Percentiles rank a stretch among this genome's conserved stretches.
Conservation (phyloP, 2,888 invertebrate genomes). For the Sympetrum striolatum region DNA sequence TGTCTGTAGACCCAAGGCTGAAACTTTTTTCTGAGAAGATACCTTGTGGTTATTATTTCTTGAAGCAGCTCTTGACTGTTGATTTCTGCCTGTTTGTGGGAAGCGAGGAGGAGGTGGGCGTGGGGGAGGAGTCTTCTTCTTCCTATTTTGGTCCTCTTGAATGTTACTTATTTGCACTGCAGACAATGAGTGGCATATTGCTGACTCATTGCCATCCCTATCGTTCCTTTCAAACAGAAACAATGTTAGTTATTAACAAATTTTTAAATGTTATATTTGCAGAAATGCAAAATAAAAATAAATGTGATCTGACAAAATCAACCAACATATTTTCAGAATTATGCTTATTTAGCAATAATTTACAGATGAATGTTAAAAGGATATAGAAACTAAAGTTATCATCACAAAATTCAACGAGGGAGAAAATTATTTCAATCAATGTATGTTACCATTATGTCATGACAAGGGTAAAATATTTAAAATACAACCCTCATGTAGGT, state of each 20-base stretch:
- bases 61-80: background rate
- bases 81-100: background rate
- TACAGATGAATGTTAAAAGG: background rate
- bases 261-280: too few relatives aligned
- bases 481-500: too few relatives aligned
- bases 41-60: background rate
- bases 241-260: too few relatives aligned
- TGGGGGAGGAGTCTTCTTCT: constrained; percentile 8
- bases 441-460: too few relatives aligned
- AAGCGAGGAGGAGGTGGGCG: constrained; percentile 11
- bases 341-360: background rate
- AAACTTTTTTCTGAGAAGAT: background rate
- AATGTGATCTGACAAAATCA: too few relatives aligned
- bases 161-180: background rate
- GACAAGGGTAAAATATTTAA: too few relatives aligned
- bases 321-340: too few relatives aligned
- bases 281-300: too few relatives aligned
- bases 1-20: too few relatives aligned
- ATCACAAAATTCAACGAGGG: too few relatives aligned
- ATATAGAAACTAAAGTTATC: background rate
- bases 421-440: too few relatives aligned
- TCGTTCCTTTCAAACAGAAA: background rate
- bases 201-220: background rate
- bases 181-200: constrained; percentile 4
- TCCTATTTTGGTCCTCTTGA: background rate